Percentiles rank a stretch among this genome's conserved stretches.
Conservation (phyloP, 1,140 invertebrate genomes). For the Orius laevigatus region DNA sequence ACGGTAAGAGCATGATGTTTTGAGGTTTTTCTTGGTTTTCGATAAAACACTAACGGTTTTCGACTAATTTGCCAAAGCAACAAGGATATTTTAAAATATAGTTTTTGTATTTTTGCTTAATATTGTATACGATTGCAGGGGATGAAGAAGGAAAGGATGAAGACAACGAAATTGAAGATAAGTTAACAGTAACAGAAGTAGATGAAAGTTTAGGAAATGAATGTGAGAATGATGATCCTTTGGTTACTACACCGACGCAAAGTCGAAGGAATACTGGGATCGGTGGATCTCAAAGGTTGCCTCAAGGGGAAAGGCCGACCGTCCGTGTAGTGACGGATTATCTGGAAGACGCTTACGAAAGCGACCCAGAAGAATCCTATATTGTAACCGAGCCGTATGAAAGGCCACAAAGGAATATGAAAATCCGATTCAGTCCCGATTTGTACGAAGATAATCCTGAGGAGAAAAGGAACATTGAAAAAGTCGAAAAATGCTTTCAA, state of each 20-base stretch:
- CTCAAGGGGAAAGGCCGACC: slow-evolving; percentile 18
- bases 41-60: too few species aligned
- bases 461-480: slow-evolving; percentile 20
- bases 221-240: slow-evolving; percentile 7
- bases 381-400: slow-evolving; percentile 18
- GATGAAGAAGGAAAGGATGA: background rate
- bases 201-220: slow-evolving; percentile 2
- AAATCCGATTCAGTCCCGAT: slow-evolving; percentile 17
- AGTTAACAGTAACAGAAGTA: too few species aligned
- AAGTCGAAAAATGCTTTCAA: slow-evolving; percentile 39
- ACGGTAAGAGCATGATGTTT: background rate
- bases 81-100: slow-evolving; percentile 2
- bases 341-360: slow-evolving; percentile 13
- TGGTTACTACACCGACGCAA: slow-evolving; percentile 19
- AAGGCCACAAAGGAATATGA: slow-evolving; percentile 15
- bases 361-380: slow-evolving; percentile 17
- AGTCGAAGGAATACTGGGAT: slow-evolving; percentile 15
- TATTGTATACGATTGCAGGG: too few species aligned
- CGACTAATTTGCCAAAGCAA: background rate
- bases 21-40: background rate
- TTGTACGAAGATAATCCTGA: slow-evolving; percentile 17
- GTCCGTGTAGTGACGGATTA: slow-evolving; percentile 17
- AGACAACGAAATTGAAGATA: background rate
- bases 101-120: too few species aligned
- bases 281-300: slow-evolving; percentile 20